Evolutionary conservation across 2,113 vertebrate genomes (phyloP).

Genomic region (Capricornis sumatraensis): DNA sequence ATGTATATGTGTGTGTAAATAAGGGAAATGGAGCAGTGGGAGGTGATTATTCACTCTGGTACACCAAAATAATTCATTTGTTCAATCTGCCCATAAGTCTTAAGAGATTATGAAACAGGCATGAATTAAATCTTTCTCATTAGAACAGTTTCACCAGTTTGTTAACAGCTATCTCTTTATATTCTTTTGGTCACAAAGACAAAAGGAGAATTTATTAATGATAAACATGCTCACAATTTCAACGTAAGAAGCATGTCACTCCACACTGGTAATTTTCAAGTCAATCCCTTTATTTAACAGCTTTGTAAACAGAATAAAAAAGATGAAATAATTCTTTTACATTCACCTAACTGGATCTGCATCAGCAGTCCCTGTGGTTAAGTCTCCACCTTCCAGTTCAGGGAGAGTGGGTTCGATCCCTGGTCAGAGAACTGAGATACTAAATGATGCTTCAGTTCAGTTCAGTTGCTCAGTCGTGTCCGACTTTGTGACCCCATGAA

Average conservation of each 20-base stretch:
- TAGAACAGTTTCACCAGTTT: background rate
- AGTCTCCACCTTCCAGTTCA: background rate
- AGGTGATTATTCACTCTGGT: background rate
- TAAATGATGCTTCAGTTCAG: background rate
- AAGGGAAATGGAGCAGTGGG: background rate
- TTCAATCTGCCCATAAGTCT: background rate
- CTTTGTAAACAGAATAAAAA: background rate
- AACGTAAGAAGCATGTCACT: background rate
- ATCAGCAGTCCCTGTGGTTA: background rate
- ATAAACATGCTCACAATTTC: background rate
- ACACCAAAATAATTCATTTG: background rate
- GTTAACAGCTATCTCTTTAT: background rate
- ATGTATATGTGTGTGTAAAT: background rate
- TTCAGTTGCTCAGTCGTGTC: background rate
- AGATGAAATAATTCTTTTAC: background rate
- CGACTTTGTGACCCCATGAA: accelerated
- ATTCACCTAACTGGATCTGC: background rate
- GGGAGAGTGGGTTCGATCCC: background rate
- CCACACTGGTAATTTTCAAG: background rate
- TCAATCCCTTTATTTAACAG: background rate
- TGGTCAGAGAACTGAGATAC: background rate
- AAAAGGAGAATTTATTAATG: background rate
- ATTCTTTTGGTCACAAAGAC: background rate
- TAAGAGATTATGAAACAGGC: background rate
- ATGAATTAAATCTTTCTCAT: background rate